Percentiles rank a stretch among this genome's conserved stretches.
Evolutionary conservation across 1,140 invertebrate genomes (phyloP).

Genomic region (Ctenoplectra terminalis): DNA sequence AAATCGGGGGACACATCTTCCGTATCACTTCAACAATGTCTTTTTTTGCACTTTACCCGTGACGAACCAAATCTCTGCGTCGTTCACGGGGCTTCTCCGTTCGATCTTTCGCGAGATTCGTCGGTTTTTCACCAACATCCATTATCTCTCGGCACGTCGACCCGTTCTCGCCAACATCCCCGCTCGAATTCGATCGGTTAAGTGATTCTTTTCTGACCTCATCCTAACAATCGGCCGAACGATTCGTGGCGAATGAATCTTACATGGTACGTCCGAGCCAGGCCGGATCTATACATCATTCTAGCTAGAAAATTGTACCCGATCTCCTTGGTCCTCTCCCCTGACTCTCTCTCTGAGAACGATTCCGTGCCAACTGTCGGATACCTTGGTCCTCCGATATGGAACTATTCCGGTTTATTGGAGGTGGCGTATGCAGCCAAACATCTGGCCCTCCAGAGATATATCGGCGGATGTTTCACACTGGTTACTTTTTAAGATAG

Average conservation of each 20-base stretch:
- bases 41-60: background rate
- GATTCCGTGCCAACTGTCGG: conserved; percentile 51
- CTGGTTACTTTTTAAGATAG: background rate
- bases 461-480: conserved; percentile 18
- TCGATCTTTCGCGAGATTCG: conserved; percentile 3
- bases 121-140: conserved; percentile 53
- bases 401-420: conserved; percentile 57
- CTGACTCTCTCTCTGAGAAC: background rate
- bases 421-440: conserved; percentile 59
- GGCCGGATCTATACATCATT: conserved; percentile 59
- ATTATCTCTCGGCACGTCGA: conserved; percentile 55
- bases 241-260: conserved; percentile 60
- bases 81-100: background rate
- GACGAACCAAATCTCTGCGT: background rate
- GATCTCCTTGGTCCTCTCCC: conserved; percentile 2
- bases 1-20: background rate
- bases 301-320: conserved; percentile 17
- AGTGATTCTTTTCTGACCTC: conserved; percentile 49
- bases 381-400: conserved; percentile 45
- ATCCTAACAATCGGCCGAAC: background rate
- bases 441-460: conserved; percentile 50
- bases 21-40: background rate
- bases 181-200: conserved; percentile 30
- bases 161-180: background rate
- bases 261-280: conserved; percentile 44